A percentile compares a stretch with the other conserved stretches of the same genome.
These are phyloP conservation scores for Thymelicus acteon DNA, from an alignment of 2,888 invertebrate genomes.

Conservation along the genomic window DNA sequence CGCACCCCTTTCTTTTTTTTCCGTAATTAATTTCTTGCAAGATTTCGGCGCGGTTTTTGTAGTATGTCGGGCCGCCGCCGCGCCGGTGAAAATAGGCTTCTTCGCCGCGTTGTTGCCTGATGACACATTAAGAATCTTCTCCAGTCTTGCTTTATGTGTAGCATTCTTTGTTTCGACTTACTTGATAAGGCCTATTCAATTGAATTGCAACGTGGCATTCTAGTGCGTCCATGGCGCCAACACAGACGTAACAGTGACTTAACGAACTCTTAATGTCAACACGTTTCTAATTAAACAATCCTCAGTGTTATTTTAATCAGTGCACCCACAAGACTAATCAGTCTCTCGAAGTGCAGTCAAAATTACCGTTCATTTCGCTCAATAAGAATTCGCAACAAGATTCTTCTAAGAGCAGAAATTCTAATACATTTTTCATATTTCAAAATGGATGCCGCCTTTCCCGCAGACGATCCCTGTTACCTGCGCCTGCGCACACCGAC, in stretches of 20 bases:
- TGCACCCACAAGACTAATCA: constrained; percentile 9
- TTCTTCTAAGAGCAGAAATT: constrained; percentile 71
- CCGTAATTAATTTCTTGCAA: constrained; percentile 79
- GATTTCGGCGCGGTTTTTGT: constrained; percentile 69
- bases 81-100: constrained; percentile 29
- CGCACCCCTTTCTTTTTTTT: constrained; percentile 82
- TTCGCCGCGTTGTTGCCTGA: constrained; percentile 27
- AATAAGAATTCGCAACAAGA: constrained; percentile 58
- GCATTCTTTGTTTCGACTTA: constrained; percentile 27
- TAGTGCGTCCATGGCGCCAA: background rate
- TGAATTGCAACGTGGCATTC: constrained; percentile 12
- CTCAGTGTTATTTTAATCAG: background rate
- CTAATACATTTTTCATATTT: constrained; percentile 60
- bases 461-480: constrained; percentile 78
- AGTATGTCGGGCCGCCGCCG: constrained; percentile 22
- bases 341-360: background rate
- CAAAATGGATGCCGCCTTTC: constrained; percentile 64
- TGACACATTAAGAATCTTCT: constrained; percentile 34
- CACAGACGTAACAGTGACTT: constrained; percentile 4
- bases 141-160: constrained; percentile 9
- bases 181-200: constrained; percentile 3
- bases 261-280: constrained; percentile 2
- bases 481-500: constrained; percentile 64
- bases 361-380: constrained; percentile 17
- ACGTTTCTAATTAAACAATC: background rate